Evolutionary conservation across 2,797 vertebrate species (phyloP), one percentile per base, ranked within the genome.

Genomic region (Thamnophis elegans): DNA sequence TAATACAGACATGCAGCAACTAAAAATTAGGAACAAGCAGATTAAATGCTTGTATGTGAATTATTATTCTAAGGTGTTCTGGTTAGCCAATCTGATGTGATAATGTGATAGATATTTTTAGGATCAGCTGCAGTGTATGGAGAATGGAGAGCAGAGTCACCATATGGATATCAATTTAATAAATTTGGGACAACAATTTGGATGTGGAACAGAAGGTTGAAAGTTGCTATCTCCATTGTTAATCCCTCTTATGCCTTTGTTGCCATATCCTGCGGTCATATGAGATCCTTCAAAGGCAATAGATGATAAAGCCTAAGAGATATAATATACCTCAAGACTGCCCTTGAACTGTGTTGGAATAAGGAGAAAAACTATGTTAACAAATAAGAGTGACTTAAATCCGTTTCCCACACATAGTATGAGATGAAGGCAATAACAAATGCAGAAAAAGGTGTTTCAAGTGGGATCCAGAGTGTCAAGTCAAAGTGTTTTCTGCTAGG

Each of bases 31-130:
- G 65, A 22, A 51, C 26, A 20, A 82, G 22, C 55, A 73, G 47
- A 88, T 93, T 82, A 51, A 85, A 88, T 60, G 18, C 26, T n/a
- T 56, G 55, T 28, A 91, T 60, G 55, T 51, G 32, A 58, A n/a
- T 85, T 91, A 88, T 93, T 85, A 88, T 93, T 87, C 89, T 88
- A 58, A 91, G 91, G 25, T 91, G 55, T 91, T 91, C 56, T 26
- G 82, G 32, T 91, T 53, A 88, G 54, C 55, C 28, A 88, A 60
- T 65, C 53, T 65, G 59, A 36, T 65, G 16, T 89, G 54, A 55
- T 54, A 82, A 56, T 42, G 53, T 55, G 88, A 54, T 60, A 82
- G n/a, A 10, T 56, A 47, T 85, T 60, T 85, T 88, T 91, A 82
- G 32, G 56, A 87, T 9, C 62, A 91, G 42, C 68, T 32, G 25